Evolutionary conservation across 2,113 vertebrate species (phyloP).

Genomic region (Astatotilapia flaviijosephi): DNA sequence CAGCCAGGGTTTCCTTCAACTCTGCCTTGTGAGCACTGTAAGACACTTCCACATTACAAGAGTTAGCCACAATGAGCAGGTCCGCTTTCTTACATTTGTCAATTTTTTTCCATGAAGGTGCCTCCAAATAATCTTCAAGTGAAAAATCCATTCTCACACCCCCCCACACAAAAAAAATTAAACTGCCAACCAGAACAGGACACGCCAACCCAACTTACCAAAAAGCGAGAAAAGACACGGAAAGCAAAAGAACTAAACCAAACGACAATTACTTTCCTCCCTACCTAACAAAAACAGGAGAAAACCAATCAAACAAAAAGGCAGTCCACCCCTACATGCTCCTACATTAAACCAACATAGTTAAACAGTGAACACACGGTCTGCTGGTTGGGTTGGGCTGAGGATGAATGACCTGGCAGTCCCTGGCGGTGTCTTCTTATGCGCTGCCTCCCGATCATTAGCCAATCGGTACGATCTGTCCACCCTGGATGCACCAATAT

Average conservation of each 20-base stretch:
- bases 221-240: no score
- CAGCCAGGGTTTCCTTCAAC: neutral
- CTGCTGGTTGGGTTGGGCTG: rapidly evolving
- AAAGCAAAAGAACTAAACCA: no score
- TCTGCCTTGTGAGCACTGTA: neutral
- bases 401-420: neutral
- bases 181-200: neutral
- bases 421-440: rapidly evolving
- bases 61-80: neutral
- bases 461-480: rapidly evolving
- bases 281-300: neutral
- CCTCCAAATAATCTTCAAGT: neutral
- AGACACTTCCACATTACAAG: neutral
- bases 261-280: neutral
- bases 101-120: neutral
- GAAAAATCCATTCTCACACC: neutral
- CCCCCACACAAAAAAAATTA: no score
- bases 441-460: rapidly evolving
- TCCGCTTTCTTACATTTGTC: neutral
- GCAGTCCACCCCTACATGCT: neutral
- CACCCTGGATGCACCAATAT: neutral
- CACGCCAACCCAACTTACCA: neutral
- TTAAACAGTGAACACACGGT: neutral
- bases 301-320: rapidly evolving
- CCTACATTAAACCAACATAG: neutral